Evolutionary conservation across 1,140 invertebrate species (phyloP), one percentile per base, ranked within the genome.

Genomic region (Calycopis cecrops): DNA sequence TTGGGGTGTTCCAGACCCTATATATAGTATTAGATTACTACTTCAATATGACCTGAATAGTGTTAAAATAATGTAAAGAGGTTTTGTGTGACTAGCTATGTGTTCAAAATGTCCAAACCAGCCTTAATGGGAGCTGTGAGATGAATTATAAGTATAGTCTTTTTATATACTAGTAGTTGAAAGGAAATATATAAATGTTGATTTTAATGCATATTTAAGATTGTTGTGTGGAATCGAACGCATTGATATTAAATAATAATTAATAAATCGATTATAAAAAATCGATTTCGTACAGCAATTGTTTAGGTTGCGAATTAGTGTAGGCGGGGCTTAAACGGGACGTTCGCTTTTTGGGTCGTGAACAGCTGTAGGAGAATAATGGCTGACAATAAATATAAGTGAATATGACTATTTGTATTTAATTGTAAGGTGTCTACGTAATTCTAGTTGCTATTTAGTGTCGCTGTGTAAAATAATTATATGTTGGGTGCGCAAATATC

Each of bases 81-180:
- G 21, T 44, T 14, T 44, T 44, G 17, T 44, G 12, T 44, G 17
- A 14, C 40, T 16, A 9, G 40, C 40, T 12, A 51, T 80, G 76
- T 82, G 81, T 82, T 82, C 79, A 81, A 66, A 69, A 67, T 68
- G 68, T 72, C 71, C 70, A 77, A 73, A 68, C 62, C 69, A 85
- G 74, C 74, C 78, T 81, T 82, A 79, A 73, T 57, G 71, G 72
- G 73, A 85, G 79, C 79, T 85, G 77, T 82, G 81, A 85, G 76
- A 78, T 80, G 71, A 76, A 71, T 65, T 66, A 67, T 64, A 69
- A 67, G 55, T 71, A 68, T 67, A 73, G 71, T 65, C 66, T 51
- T 65, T 47, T 40, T 65, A 58, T 65, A 59, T 61, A 44, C 16
- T 60, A 40, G 50, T 58, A 44, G 18, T 58, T 53, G 42, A 53